Evolutionary conservation across 1,140 invertebrate species (phyloP).

Genomic region (Halyomorpha halys): DNA sequence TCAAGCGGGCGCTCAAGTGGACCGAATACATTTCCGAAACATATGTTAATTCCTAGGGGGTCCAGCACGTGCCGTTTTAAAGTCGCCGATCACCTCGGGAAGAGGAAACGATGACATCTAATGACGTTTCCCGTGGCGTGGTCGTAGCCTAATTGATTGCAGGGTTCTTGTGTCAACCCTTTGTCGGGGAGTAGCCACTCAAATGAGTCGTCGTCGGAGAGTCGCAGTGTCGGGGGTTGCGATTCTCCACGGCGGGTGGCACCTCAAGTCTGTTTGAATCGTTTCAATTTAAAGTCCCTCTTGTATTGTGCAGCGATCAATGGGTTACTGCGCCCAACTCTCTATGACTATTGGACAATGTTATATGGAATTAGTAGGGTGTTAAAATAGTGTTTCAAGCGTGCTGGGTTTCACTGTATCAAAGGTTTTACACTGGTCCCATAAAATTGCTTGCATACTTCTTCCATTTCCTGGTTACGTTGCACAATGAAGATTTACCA

Average conservation of each 20-base stretch:
- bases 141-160: background rate
- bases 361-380: too few species aligned
- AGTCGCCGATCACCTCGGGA: slow-evolving; percentile 3
- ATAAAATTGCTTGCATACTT: too few species aligned
- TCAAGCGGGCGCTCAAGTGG: background rate
- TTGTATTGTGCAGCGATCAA: too few species aligned
- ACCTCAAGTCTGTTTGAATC: slow-evolving; percentile 1
- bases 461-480: too few species aligned
- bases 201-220: background rate
- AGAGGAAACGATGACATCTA: background rate
- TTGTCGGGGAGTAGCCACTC: background rate
- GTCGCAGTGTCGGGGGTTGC: background rate
- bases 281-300: too few species aligned
- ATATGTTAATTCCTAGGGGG: background rate
- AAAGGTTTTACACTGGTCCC: too few species aligned
- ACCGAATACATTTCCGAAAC: slow-evolving; percentile 9
- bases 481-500: too few species aligned
- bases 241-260: slow-evolving; percentile 3
- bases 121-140: background rate
- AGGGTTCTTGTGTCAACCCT: background rate
- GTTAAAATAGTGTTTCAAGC: too few species aligned
- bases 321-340: too few species aligned
- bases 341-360: too few species aligned
- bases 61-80: slow-evolving; percentile 5
- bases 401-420: too few species aligned